Evolutionary conservation across 2,797 vertebrate genomes (phyloP), one percentile per base, ranked within the genome.

Genomic region (Lophius americanus): DNA sequence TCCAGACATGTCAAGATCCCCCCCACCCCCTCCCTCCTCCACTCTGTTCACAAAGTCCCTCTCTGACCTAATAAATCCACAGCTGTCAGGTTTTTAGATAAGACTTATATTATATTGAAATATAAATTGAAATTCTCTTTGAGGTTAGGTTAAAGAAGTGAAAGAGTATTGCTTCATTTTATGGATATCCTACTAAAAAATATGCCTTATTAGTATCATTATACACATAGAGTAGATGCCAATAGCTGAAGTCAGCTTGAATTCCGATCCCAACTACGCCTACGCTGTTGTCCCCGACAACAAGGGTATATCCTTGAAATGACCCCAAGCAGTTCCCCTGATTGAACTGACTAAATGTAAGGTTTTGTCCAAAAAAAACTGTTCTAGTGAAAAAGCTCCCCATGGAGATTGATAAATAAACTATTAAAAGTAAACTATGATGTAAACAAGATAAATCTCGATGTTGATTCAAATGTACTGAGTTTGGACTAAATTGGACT

Each of bases 1-100:
- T 80, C 71, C 46, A 69, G 70, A 81, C 52, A 53, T 55, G 73
- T 79, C 70, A 82, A 71, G 55, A 38, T 55, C 65, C 69, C 70
- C 42, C 58, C 65, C 69, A 70, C 3, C 42, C 42, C 58, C 65
- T 67, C 70, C 3, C 42, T 8, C 73, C 67, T n/a, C 51, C 51
- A n/a, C 72, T 69, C 67, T 52, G 57, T 88, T 73, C 70, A 46
- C 67, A 1, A 23, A 74, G 70, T 75, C 67, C 37, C 66, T 12
- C 38, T 37, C 62, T 77, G 70, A 75, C 68, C 70, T 47, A 56
- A 64, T 68, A 73, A 73, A 66, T 70, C 60, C 69, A 73, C 70
- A 61, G 57, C 70, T 64, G 75, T 68, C 49, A 58, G 60, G 62
- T 51, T 70, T 35, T 60, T 63, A 32, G 8, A 51, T 38, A 62